A percentile compares a stretch with the other conserved stretches of the same genome.
These are phyloP conservation scores for Neocloeon triangulifer DNA, from an alignment of 1,140 invertebrate species.

Conservation along the genomic window DNA sequence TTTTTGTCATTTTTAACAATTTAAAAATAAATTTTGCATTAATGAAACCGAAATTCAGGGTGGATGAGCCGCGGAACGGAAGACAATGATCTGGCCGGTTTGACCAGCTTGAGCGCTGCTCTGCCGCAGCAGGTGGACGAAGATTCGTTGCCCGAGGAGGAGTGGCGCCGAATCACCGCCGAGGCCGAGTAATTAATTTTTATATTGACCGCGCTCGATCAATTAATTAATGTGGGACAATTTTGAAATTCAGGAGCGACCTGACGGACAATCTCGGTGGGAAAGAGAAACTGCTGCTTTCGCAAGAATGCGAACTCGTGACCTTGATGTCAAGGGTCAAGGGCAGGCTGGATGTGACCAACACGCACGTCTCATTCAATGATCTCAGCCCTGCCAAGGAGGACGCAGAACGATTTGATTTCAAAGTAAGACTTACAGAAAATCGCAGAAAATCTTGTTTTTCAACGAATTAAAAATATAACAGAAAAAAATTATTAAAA, in stretches of 20 bases:
- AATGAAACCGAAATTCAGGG: too few species aligned
- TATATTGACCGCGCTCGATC: background rate
- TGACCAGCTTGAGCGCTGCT: constrained; percentile 10
- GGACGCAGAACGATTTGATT: constrained; percentile 26
- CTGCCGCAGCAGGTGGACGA: constrained; percentile 9
- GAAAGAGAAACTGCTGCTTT: constrained; percentile 31
- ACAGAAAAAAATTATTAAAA: background rate
- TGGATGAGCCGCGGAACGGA: constrained; percentile 10
- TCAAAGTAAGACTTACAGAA: constrained; percentile 14
- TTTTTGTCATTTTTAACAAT: constrained; percentile 4
- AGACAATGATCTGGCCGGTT: constrained; percentile 9
- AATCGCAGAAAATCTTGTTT: too few species aligned
- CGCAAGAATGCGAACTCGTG: constrained; percentile 37
- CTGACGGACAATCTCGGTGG: constrained; percentile 9
- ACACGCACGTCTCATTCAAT: constrained; percentile 33
- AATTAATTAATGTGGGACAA: too few species aligned
- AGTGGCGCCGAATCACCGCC: constrained; percentile 10
- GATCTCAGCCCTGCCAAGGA: constrained; percentile 30
- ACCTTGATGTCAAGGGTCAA: constrained; percentile 35
- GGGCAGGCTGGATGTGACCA: constrained; percentile 38
- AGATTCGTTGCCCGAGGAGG: constrained; percentile 13
- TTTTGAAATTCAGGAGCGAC: too few species aligned
- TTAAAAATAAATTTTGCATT: too few species aligned
- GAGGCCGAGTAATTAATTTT: constrained; percentile 12
- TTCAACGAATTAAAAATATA: background rate